Evolutionary conservation across 2,113 vertebrate species (phyloP).

Genomic region (Elaphurus davidianus): DNA sequence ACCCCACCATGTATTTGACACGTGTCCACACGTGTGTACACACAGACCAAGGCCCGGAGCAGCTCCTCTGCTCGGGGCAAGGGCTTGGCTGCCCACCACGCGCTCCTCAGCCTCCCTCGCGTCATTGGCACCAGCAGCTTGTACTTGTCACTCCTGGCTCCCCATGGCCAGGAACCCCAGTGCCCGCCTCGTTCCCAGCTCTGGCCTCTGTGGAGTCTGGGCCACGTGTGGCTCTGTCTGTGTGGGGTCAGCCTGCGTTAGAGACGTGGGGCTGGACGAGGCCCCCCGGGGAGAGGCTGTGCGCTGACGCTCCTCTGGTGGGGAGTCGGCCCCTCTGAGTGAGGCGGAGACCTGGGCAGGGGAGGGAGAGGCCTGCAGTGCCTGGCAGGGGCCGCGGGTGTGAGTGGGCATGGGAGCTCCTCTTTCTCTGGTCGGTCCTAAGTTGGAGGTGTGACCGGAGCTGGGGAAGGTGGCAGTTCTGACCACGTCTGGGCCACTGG

Average conservation of each 20-base stretch:
- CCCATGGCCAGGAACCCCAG: neutral
- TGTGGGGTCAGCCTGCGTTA: neutral
- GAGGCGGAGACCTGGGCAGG: accelerated
- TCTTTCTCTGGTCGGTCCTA: neutral
- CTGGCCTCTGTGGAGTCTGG: neutral
- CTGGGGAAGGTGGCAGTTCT: neutral
- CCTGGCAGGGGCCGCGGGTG: accelerated
- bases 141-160: neutral
- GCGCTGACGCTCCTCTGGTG: accelerated
- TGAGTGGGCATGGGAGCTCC: neutral
- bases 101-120: neutral
- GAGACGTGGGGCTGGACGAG: neutral
- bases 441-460: no score
- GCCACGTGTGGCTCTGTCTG: neutral
- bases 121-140: neutral
- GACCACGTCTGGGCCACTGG: neutral
- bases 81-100: neutral
- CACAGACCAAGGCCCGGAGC: neutral
- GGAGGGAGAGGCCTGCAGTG: accelerated
- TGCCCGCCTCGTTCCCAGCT: neutral
- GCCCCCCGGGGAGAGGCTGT: neutral
- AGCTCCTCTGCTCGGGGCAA: neutral
- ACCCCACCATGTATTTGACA: neutral
- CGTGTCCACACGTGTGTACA: neutral
- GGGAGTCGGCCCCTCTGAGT: neutral